Evolutionary conservation across 2,888 invertebrate genomes (phyloP).

Genomic region (Apamea monoglypha): DNA sequence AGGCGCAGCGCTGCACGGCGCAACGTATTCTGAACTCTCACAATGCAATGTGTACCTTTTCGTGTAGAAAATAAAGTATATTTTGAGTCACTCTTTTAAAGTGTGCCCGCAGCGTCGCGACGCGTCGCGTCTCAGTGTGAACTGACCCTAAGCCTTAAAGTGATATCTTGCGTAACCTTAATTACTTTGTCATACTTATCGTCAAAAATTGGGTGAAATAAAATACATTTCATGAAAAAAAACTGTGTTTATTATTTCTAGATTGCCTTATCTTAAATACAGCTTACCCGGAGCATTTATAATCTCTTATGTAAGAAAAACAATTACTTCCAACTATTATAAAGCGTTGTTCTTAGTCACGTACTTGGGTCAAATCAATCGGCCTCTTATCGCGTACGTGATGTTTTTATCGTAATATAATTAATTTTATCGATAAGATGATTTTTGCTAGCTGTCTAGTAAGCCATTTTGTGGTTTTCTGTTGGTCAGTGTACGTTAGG

Average conservation of each 20-base stretch:
- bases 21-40: too few relatives aligned
- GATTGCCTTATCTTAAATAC: slow-evolving; percentile 17
- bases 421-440: slow-evolving; percentile 33
- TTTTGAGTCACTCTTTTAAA: too few relatives aligned
- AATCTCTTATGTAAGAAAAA: slow-evolving; percentile 31
- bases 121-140: too few relatives aligned
- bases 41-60: too few relatives aligned
- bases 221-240: slow-evolving; percentile 15
- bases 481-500: slow-evolving; percentile 29
- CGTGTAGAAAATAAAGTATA: too few relatives aligned
- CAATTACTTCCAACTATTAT: slow-evolving; percentile 11
- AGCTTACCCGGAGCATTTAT: slow-evolving; percentile 10
- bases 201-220: slow-evolving; percentile 6
- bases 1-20: too few relatives aligned
- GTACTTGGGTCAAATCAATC: slow-evolving; percentile 67
- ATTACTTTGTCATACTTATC: slow-evolving; percentile 12
- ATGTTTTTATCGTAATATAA: slow-evolving; percentile 69
- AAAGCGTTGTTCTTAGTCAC: slow-evolving; percentile 51
- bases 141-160: too few relatives aligned
- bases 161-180: background rate
- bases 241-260: slow-evolving; percentile 23
- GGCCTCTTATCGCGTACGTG: slow-evolving; percentile 77
- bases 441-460: slow-evolving; percentile 14
- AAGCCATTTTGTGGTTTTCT: slow-evolving; percentile 37
- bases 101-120: too few relatives aligned